Conservation (phyloP, 2,888 invertebrate genomes). For the Oligia latruncula region DNA sequence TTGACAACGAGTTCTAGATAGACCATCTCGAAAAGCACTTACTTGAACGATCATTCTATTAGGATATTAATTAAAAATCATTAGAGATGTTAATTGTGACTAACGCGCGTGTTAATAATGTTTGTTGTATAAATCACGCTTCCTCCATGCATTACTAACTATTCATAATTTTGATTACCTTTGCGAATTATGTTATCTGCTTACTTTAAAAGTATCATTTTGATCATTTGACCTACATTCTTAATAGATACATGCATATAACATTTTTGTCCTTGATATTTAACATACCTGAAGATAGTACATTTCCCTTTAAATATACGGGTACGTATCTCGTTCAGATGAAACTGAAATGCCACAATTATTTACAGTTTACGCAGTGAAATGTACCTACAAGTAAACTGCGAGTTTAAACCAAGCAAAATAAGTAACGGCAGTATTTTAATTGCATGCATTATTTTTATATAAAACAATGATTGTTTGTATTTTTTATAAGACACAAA, state of each 20-base stretch:
- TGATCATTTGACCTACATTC: constrained; percentile 64
- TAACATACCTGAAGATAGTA: constrained; percentile 48
- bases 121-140: constrained; percentile 41
- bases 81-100: constrained; percentile 26
- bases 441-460: constrained; percentile 4
- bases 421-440: constrained; percentile 12
- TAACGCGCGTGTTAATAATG: constrained; percentile 36
- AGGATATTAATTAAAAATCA: constrained; percentile 49
- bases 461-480: background rate
- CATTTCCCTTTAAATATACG: constrained; percentile 49
- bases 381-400: background rate
- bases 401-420: constrained; percentile 5
- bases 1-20: constrained; percentile 75
- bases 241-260: constrained; percentile 45
- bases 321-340: constrained; percentile 21
- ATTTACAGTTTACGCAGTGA: constrained; percentile 5
- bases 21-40: constrained; percentile 63
- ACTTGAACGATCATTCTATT: constrained; percentile 51
- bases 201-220: constrained; percentile 49
- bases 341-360: constrained; percentile 3
- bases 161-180: constrained; percentile 43
- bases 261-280: constrained; percentile 68
- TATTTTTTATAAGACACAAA: background rate
- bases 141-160: constrained; percentile 34
- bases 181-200: constrained; percentile 45